Evolutionary conservation across 2,888 invertebrate species (phyloP).

Genomic region (Eulithis prunata): DNA sequence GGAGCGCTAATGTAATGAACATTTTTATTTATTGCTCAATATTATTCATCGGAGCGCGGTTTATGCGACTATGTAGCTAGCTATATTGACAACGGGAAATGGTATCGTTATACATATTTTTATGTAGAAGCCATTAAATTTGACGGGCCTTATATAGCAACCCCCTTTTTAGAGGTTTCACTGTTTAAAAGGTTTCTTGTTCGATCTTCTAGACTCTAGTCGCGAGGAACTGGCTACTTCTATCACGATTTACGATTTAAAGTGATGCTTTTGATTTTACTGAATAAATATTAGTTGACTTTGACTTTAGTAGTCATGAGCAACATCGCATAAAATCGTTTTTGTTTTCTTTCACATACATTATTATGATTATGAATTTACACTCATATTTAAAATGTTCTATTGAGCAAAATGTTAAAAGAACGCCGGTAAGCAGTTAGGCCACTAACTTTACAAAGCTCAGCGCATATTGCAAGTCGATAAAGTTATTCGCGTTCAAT

Average conservation of each 20-base stretch:
- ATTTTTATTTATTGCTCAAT: slow-evolving; percentile 67
- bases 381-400: too few relatives aligned
- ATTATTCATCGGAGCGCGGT: slow-evolving; percentile 55
- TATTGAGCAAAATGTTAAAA: not conserved
- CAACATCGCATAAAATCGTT: too few relatives aligned
- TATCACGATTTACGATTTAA: too few relatives aligned
- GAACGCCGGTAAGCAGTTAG: not conserved
- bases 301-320: too few relatives aligned
- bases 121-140: slow-evolving; percentile 52
- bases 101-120: slow-evolving; percentile 52
- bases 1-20: slow-evolving; percentile 67
- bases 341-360: too few relatives aligned
- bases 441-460: slow-evolving; percentile 27
- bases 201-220: too few relatives aligned
- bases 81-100: slow-evolving; percentile 52
- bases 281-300: too few relatives aligned
- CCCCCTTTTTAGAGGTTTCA: slow-evolving; percentile 1
- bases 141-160: slow-evolving; percentile 30
- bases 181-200: too few relatives aligned
- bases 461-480: slow-evolving; percentile 69
- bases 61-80: slow-evolving; percentile 40
- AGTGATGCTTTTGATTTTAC: too few relatives aligned
- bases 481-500: slow-evolving; percentile 82
- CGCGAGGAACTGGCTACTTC: too few relatives aligned
- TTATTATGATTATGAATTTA: too few relatives aligned